phyloP scores from a whole-genome alignment of 2,888 invertebrate species.

The Mythimna lalbum region DNA sequence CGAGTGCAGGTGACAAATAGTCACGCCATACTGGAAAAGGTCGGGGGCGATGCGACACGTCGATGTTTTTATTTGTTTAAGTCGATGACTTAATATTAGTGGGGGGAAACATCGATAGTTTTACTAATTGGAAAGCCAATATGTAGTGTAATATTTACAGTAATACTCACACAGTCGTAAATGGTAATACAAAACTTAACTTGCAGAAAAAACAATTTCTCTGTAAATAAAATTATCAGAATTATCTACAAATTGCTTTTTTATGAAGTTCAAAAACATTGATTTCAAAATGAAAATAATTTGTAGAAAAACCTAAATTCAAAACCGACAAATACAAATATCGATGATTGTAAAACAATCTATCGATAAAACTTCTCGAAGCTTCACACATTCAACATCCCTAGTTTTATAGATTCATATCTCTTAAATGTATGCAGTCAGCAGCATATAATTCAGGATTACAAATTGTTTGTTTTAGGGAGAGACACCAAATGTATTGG shows the following conservation, averaged over 20 bases:
- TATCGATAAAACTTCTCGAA: constrained; percentile 40
- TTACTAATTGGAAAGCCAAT: constrained; percentile 10
- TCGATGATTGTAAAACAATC: background rate
- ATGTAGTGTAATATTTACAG: no score
- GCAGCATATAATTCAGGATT: constrained; percentile 90
- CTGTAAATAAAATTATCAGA: background rate
- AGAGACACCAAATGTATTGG: constrained; percentile 88
- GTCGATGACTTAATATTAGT: constrained; percentile 88
- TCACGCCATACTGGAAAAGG: constrained; percentile 86
- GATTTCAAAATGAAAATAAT: background rate
- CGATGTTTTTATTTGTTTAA: constrained; percentile 87
- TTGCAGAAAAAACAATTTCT: background rate
- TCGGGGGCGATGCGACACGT: constrained; percentile 83
- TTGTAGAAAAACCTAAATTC: background rate
- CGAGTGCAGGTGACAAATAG: constrained; percentile 90
- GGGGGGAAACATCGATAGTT: constrained; percentile 75
- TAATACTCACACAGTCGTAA: background rate
- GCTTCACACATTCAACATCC: constrained; percentile 71
- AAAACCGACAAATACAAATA: background rate
- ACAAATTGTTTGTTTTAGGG: constrained; percentile 91
- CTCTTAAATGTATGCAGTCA: constrained; percentile 90
- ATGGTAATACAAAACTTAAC: background rate
- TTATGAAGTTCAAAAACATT: no score
- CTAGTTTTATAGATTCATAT: constrained; percentile 88
- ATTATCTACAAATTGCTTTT: background rate